Conservation (phyloP, 2,113 vertebrate genomes). For the Oreochromis tanganicae region DNA sequence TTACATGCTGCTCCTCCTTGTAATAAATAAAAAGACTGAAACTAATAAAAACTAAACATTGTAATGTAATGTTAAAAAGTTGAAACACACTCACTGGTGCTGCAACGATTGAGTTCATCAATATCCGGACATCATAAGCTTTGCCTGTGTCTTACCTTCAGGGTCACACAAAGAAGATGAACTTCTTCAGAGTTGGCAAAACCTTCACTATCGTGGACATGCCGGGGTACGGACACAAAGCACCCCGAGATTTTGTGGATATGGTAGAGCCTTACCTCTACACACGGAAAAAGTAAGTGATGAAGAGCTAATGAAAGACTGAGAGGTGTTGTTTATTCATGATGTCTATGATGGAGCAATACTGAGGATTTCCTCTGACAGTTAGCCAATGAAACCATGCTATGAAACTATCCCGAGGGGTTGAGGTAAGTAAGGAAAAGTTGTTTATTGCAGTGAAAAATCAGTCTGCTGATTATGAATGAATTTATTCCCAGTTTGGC, state of each 20-base stretch:
- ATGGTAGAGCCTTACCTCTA: conserved; percentile 93
- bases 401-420: background rate
- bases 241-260: conserved; percentile 86
- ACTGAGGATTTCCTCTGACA: background rate
- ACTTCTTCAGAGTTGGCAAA: conserved; percentile 90
- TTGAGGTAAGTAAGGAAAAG: background rate
- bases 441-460: background rate
- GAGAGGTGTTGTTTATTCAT: background rate
- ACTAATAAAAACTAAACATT: background rate
- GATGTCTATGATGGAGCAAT: background rate
- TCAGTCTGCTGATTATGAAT: background rate
- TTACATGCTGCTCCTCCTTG: background rate
- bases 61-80: background rate
- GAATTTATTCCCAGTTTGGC: background rate
- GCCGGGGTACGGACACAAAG: conserved; percentile 90
- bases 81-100: background rate
- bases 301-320: background rate
- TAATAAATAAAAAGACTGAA: background rate
- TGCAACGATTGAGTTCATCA: background rate
- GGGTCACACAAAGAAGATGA: conserved; percentile 97
- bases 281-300: conserved; percentile 80
- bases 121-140: background rate
- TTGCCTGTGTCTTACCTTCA: conserved; percentile 21
- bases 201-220: conserved; percentile 90
- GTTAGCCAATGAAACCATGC: background rate